Conservation (phyloP, 2,113 vertebrate species). For the Nesospiza acunhae region DNA sequence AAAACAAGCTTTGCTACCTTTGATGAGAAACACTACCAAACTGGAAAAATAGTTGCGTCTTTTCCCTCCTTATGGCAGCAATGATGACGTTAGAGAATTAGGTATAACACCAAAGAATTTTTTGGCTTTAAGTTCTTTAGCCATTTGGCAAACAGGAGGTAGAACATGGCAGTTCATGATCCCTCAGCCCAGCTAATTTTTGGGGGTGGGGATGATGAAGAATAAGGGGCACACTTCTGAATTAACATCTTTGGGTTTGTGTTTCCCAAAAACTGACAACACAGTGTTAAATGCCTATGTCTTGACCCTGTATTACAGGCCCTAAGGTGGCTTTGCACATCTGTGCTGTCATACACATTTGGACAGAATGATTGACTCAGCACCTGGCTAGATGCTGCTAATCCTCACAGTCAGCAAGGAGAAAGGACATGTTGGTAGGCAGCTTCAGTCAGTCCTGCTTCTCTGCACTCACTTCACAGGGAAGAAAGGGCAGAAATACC, state of each 20-base stretch:
- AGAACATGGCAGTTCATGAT: background rate
- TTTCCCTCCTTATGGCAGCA: background rate
- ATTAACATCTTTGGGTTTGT: background rate
- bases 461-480: background rate
- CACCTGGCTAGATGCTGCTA: background rate
- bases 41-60: background rate
- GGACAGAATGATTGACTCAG: background rate
- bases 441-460: background rate
- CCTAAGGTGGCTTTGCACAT: background rate
- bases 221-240: background rate
- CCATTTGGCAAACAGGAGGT: background rate
- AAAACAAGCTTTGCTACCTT: background rate
- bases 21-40: background rate
- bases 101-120: background rate
- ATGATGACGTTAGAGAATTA: background rate
- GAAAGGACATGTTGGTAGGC: background rate
- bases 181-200: background rate
- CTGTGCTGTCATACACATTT: background rate
- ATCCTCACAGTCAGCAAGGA: background rate
- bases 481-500: background rate
- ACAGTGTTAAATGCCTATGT: background rate
- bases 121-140: background rate
- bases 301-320: background rate
- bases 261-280: background rate
- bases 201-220: background rate